These are phyloP conservation scores for Plutella xylostella DNA, from an alignment of 2,888 invertebrate genomes.

Conservation along the genomic window DNA sequence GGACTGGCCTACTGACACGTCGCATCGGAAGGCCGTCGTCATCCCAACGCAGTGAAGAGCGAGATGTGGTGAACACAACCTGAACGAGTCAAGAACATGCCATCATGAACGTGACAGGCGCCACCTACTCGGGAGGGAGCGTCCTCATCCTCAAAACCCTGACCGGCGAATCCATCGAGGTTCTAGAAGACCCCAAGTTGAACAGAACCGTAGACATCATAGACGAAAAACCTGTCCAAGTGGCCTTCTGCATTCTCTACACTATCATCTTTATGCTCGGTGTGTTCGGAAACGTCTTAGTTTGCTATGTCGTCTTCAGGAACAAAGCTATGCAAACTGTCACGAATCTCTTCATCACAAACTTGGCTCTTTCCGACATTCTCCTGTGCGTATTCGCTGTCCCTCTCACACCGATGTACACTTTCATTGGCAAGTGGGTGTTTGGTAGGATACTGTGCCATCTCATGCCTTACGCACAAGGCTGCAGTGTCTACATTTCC, in stretches of 20 bases:
- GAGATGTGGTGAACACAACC: not conserved
- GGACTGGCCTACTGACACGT: slow-evolving; percentile 29
- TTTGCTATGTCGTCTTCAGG: slow-evolving; percentile 86
- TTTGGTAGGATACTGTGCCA: slow-evolving; percentile 88
- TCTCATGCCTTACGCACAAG: slow-evolving; percentile 87
- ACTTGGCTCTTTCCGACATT: slow-evolving; percentile 89
- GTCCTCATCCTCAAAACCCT: slow-evolving; percentile 53
- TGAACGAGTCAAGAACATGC: slow-evolving; percentile 21
- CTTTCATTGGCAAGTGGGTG: slow-evolving; percentile 85
- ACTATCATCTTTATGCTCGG: slow-evolving; percentile 84
- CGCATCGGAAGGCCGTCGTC: no score
- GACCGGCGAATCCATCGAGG: slow-evolving; percentile 50
- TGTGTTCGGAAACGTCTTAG: slow-evolving; percentile 83
- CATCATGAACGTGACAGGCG: slow-evolving; percentile 19
- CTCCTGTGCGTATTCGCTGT: slow-evolving; percentile 86
- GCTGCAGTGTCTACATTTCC: slow-evolving; percentile 90
- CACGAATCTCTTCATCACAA: slow-evolving; percentile 92
- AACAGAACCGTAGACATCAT: slow-evolving; percentile 70
- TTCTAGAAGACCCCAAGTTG: slow-evolving; percentile 50
- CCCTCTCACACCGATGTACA: slow-evolving; percentile 90
- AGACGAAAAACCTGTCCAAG: slow-evolving; percentile 75
- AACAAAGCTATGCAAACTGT: slow-evolving; percentile 93
- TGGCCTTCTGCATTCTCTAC: slow-evolving; percentile 81
- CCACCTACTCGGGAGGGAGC: slow-evolving; percentile 34
- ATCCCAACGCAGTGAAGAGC: not conserved